Evolutionary conservation across 2,113 vertebrate species (phyloP).

Genomic region (Seriola rivoliana): DNA sequence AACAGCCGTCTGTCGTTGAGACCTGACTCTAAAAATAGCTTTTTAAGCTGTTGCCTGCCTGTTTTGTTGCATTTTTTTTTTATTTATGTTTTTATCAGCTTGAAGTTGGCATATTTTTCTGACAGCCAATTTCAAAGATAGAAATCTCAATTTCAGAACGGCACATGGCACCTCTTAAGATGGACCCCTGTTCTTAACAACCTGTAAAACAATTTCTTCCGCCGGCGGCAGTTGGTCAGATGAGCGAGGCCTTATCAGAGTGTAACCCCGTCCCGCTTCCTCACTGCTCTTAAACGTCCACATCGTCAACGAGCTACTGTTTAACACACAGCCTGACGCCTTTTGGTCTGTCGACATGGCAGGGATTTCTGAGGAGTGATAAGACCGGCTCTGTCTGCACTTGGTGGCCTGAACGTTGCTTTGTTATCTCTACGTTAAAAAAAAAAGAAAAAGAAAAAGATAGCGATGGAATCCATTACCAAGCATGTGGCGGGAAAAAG

Average conservation of each 20-base stretch:
- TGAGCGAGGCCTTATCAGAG: conserved; percentile 45
- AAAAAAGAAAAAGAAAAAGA: conserved; percentile 26
- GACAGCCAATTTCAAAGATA: conserved; percentile 76
- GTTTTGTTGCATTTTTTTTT: conserved; percentile 45
- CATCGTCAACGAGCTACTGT: conserved; percentile 34
- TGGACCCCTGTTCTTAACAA: conserved; percentile 26
- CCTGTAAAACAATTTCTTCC: conserved; percentile 37
- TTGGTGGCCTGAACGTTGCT: conserved; percentile 45
- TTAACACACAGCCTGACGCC: conserved; percentile 50
- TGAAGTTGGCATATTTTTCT: conserved; percentile 58
- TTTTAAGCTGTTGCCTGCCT: conserved; percentile 7
- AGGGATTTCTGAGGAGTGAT: conserved; percentile 63
- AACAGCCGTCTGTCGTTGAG: not conserved
- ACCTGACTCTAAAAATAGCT: conserved; percentile 50
- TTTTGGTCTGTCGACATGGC: conserved; percentile 37
- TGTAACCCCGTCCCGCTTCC: conserved; percentile 31
- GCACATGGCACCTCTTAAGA: conserved; percentile 47
- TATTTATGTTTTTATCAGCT: conserved; percentile 43
- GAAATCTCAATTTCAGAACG: conserved; percentile 61
- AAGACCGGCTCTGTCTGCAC: conserved; percentile 56
- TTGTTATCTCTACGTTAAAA: conserved; percentile 54
- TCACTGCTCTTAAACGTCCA: conserved; percentile 28
- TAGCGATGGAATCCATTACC: conserved; percentile 62
- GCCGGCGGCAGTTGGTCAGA: conserved; percentile 39
- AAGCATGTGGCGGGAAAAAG: conserved; percentile 21